Percentiles rank a stretch among this genome's conserved stretches.
Evolutionary conservation across 2,888 invertebrate genomes (phyloP).

Genomic region (Rhimphoctona megacephalus): DNA sequence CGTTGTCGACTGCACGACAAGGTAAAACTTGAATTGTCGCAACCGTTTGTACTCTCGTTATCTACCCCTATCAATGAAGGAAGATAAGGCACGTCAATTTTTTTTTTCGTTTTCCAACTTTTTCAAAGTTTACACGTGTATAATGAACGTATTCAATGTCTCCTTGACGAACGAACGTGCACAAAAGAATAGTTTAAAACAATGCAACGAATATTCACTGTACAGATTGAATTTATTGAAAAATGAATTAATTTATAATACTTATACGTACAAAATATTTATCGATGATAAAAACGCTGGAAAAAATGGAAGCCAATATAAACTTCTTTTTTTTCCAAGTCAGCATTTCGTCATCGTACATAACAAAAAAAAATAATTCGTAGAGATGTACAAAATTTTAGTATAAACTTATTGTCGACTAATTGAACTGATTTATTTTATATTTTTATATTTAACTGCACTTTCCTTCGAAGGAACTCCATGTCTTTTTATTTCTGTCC

Average conservation of each 20-base stretch:
- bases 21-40: constrained; percentile 16
- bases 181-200: background rate
- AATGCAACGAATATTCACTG: background rate
- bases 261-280: constrained; percentile 12
- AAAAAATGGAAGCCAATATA: background rate
- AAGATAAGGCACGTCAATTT: constrained; percentile 48
- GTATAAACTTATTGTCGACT: background rate
- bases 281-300: background rate
- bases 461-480: background rate
- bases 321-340: background rate
- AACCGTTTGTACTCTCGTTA: constrained; percentile 37
- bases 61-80: constrained; percentile 34
- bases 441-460: background rate
- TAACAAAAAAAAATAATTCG: background rate
- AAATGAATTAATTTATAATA: constrained; percentile 19
- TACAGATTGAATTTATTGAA: constrained; percentile 24
- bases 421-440: background rate
- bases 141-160: too few species aligned
- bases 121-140: too few species aligned
- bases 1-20: constrained; percentile 36
- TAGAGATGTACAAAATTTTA: background rate
- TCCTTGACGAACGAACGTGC: background rate
- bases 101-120: background rate
- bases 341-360: background rate
- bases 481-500: background rate